Conservation (phyloP, 2,888 invertebrate genomes). For the Diploptera punctata region DNA sequence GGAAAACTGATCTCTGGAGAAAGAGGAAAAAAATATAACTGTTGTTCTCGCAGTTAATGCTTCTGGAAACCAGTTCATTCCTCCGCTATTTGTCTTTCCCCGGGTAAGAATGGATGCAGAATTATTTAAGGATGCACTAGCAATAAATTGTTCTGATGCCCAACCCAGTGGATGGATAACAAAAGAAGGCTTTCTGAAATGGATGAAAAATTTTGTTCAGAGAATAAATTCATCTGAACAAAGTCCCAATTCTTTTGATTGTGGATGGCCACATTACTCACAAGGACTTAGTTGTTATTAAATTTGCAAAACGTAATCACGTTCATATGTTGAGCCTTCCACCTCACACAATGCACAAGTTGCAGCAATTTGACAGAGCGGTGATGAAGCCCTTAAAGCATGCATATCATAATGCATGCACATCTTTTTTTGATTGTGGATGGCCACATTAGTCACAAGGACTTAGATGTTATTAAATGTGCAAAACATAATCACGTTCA, state of each 20-base stretch:
- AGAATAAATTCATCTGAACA: conserved; percentile 38
- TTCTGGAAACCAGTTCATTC: background rate
- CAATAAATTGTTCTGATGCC: background rate
- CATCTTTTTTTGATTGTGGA: no score
- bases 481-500: conserved; percentile 34
- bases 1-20: background rate
- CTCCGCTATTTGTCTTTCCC: background rate
- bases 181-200: background rate
- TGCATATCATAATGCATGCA: no score
- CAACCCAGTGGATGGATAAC: background rate
- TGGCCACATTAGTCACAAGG: no score
- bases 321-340: conserved; percentile 46
- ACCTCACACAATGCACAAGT: conserved; percentile 46
- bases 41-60: background rate
- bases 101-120: background rate
- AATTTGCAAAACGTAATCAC: conserved; percentile 43
- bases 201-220: background rate
- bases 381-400: conserved; percentile 26
- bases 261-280: conserved; percentile 46
- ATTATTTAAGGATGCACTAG: background rate
- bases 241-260: conserved; percentile 44
- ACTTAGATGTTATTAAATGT: no score
- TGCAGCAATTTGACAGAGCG: conserved; percentile 41
- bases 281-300: conserved; percentile 45
- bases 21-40: background rate